These are phyloP conservation scores for Ancistrus triradiatus DNA, from an alignment of 2,113 vertebrate genomes.

Conservation along the genomic window DNA sequence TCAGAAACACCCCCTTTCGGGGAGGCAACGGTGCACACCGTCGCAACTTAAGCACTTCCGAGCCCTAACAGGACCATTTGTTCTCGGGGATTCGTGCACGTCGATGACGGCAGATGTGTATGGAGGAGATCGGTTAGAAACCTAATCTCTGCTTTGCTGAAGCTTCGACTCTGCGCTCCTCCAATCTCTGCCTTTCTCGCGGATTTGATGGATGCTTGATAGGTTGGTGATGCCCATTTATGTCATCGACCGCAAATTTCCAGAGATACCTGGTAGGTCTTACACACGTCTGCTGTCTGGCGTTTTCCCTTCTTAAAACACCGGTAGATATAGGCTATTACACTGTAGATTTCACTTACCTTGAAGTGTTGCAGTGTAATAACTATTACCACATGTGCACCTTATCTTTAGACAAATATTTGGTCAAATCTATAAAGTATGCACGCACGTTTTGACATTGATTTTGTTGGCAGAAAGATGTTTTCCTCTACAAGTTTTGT, in stretches of 20 bases:
- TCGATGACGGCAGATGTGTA: background rate
- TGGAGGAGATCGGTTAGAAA: too few relatives aligned
- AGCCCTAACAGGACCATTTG: background rate
- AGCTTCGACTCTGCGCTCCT: slow-evolving; percentile 14
- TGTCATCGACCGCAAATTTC: slow-evolving; percentile 51
- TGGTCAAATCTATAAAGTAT: too few relatives aligned
- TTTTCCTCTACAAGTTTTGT: too few relatives aligned
- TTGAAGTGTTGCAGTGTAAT: too few relatives aligned
- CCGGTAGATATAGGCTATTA: too few relatives aligned
- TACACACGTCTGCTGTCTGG: background rate
- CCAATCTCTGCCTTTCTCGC: slow-evolving; percentile 34
- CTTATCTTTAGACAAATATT: too few relatives aligned
- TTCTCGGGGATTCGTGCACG: background rate
- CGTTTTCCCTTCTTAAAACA: background rate
- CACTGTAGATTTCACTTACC: too few relatives aligned
- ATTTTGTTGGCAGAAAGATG: too few relatives aligned
- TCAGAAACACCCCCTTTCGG: slow-evolving; percentile 35
- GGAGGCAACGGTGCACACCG: slow-evolving; percentile 35
- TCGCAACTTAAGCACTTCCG: slow-evolving; percentile 22
- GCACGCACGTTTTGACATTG: too few relatives aligned
- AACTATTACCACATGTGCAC: too few relatives aligned
- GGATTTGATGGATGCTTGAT: slow-evolving; percentile 45
- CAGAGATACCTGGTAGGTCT: slow-evolving; percentile 44
- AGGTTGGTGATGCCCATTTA: slow-evolving; percentile 49
- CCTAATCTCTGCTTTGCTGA: background rate